Evolutionary conservation across 2,888 invertebrate genomes (phyloP), one percentile per base, ranked within the genome.

Genomic region (Cremastobaeus sp.): DNA sequence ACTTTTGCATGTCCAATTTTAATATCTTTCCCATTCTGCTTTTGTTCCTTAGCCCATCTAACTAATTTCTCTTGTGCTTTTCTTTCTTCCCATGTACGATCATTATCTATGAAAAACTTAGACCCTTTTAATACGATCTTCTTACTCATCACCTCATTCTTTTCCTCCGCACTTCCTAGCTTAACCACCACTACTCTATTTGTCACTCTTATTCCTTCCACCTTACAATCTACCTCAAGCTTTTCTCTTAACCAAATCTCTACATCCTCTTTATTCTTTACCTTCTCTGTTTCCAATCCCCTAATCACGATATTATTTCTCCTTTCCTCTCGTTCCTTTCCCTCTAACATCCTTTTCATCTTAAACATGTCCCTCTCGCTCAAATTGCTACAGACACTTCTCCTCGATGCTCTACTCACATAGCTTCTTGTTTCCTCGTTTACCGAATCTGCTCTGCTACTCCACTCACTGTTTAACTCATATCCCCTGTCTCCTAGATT

Each of bases 71-170:
- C 48, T 34, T 72, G 64, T 14, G 1, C 25, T 15, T 28, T 45
- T 20, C 68, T 68, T 14, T 64, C 59, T 9, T 76, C 65, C 12
- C 20, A 37, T 6, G 43, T 59, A 9, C 32, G 6, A 12, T 75
- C 62, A n/a, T 62, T 6, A 1, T 75, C 66, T 4, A 75, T 47
- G 34, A 15, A 71, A 41, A 60, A 52, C 3, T 39, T 52, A 2
- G 15, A 11, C 4, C 65, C 59, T 12, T 14, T 45, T 20, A 66
- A 21, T 5, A 12, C 6, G 5, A 8, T 12, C 37, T 73, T 66
- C 8, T 48, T 73, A n/a, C 5, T 39, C 60, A 60, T 55, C 0
- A 73, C 12, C 21, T 54, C 60, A 2, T 34, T 1, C 32, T 66
- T 73, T 12, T 47, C 14, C 9, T 59, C 45, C 2, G 9, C 5